Base-by-base conservation (phyloP, 2,888 invertebrate genomes). In the Sminthurides aquaticus region DNA sequence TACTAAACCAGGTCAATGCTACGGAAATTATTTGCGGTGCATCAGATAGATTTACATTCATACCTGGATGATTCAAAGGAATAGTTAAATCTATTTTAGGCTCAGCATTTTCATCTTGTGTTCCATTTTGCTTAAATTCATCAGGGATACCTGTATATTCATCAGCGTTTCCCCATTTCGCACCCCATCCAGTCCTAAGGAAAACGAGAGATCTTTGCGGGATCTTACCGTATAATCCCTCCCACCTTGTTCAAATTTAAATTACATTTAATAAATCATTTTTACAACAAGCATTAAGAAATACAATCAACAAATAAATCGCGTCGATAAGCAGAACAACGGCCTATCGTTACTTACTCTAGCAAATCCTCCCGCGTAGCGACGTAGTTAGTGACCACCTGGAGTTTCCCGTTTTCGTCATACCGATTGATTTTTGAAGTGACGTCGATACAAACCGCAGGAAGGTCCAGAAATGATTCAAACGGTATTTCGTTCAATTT, bases 401-500 rank as follows among this genome's bases (percentile, higher is more conserved):
- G 25, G 15, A 69, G 52, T 18, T 66, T 27, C 0, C 70, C 71
- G 22, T 67, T 43, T 28, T 65, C 49, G 8, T 3, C 26, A n/a
- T 52, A 67, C 18, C n/a, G 43, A 26, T 68, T 64, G 28, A 71
- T 69, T 49, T 73, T 73, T 43, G 68, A 64, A 34, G 67, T 69
- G 57, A 73, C 66, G 58, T 73, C 71, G 64, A 73, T 67, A 57
- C 66, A 43, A 5, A 71, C 67, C 2, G 68, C 73, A 8, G 69
- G 70, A 18, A 73, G 28, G 22, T 73, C 80, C 15, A 81, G 74
- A 26, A 85, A 74, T 8, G 75, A 75, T 2, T 77, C 75, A 18
- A 78, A 64, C 0, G 84, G 82, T 65, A 86, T 81, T 20, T 84
- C 80, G 18, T 80, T 82, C 0, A 83, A 80, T 29, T 78, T 79